These are phyloP conservation scores for Papilio polyxenes DNA, from an alignment of 1,140 invertebrate genomes.

Conservation along the genomic window DNA sequence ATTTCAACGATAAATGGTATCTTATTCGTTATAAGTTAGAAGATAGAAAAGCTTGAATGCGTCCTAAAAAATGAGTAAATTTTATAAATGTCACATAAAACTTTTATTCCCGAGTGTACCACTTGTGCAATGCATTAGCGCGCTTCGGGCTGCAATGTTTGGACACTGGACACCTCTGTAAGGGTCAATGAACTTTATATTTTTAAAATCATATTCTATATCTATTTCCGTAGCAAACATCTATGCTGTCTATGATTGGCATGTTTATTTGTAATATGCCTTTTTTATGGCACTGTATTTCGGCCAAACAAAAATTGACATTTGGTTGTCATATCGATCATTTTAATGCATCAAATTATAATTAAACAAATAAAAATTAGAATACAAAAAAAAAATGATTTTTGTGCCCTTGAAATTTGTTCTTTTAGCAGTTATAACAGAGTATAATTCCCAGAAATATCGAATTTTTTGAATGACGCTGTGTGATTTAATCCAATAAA, in stretches of 20 bases:
- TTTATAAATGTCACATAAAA: background rate
- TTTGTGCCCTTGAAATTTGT: too few species aligned
- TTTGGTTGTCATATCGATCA: background rate
- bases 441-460: too few species aligned
- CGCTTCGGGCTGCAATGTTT: constrained; percentile 14
- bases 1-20: too few species aligned
- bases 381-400: too few species aligned
- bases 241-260: background rate
- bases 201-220: constrained; percentile 8
- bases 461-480: too few species aligned
- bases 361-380: too few species aligned
- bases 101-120: constrained; percentile 2
- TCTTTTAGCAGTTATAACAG: too few species aligned
- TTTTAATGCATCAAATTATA: background rate
- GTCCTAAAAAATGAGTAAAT: background rate
- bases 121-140: constrained; percentile 22
- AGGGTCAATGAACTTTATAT: constrained; percentile 28
- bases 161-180: background rate
- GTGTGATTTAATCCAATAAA: background rate
- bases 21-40: background rate
- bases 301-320: background rate
- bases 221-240: constrained; percentile 6
- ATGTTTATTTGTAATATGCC: background rate
- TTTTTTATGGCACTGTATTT: constrained; percentile 4
- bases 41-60: background rate